phyloP scores from a whole-genome alignment of 2,888 invertebrate species.

The Tipula helvola region DNA sequence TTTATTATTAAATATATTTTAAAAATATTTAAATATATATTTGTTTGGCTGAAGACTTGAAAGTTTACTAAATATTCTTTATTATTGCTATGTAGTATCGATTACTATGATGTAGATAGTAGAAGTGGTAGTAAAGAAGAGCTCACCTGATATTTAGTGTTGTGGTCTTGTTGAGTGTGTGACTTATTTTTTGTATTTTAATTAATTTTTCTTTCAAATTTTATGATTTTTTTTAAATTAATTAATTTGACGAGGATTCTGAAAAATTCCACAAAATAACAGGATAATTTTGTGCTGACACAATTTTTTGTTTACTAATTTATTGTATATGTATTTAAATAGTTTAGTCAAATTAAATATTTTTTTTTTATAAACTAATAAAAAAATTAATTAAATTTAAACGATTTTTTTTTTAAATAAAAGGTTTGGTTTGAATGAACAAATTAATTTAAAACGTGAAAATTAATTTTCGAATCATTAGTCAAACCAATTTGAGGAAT shows the following conservation, averaged over 20 bases:
- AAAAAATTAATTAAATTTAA: background rate
- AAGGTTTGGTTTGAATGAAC: background rate
- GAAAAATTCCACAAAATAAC: constrained; percentile 11
- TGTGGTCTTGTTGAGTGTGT: background rate
- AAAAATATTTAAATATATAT: background rate
- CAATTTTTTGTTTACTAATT: background rate
- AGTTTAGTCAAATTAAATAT: background rate
- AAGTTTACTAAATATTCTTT: background rate
- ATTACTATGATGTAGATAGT: background rate
- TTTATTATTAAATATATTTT: background rate
- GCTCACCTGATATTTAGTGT: background rate
- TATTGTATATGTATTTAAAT: background rate
- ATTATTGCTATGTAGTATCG: background rate
- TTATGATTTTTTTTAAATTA: background rate
- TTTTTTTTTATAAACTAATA: background rate
- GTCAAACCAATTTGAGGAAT: background rate
- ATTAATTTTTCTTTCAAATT: background rate
- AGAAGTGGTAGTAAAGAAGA: background rate
- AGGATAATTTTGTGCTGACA: background rate
- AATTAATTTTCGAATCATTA: background rate
- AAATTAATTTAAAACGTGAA: background rate
- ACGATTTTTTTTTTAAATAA: background rate
- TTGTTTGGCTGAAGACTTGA: background rate
- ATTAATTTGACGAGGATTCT: constrained; percentile 8
- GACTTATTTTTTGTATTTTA: background rate